Base-by-base conservation (phyloP, 2,888 invertebrate species). In the Icerya purchasi region DNA sequence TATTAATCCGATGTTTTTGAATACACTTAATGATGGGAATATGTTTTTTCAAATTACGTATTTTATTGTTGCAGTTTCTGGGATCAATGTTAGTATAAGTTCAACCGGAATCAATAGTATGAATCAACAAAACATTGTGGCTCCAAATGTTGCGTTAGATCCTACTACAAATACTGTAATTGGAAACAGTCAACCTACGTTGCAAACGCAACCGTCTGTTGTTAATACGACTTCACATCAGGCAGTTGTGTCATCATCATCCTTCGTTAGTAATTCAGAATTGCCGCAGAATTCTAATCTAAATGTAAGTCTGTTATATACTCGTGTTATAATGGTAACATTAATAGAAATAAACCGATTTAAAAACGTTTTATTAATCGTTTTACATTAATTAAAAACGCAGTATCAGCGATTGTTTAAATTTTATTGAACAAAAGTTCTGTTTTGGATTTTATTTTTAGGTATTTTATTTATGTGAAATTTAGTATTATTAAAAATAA, bases 121-220 rank as follows among this genome's bases (percentile, higher is more conserved):
- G 49, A 54, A 54, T 22, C 54, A 54, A 21, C 58, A 58, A 19
- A 23, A 22, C 3, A 54, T 49, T 2, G 60, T 56, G 2, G 23
- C 60, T 22, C 60, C 60, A 3, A 60, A 60, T 21, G 60, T 60
- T 2, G 53, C 53, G 20, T 36, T 60, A n/a, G 60, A 60, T 23
- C 60, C 60, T 25, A 57, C 22, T 57, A 53, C 57, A n/a, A 60
- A 60, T 60, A 50, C 57, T n/a, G 60, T 58, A 2, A 58, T 58
- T 18, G 58, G 58, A 20, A 36, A 22, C 36, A 58, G 36, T 22
- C 58, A 52, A 20, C 52, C 52, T n/a, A 49, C 19, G 53, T 36
- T 58, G 49, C 58, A 58, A 22, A 59, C 14, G 53, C 59, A 59
- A 20, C 5, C 54, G 49, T 23, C 54, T 22, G 49, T 36, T 20